These are phyloP conservation scores for Nannoperca australis DNA, from an alignment of 2,797 vertebrate species.

Conservation along the genomic window DNA sequence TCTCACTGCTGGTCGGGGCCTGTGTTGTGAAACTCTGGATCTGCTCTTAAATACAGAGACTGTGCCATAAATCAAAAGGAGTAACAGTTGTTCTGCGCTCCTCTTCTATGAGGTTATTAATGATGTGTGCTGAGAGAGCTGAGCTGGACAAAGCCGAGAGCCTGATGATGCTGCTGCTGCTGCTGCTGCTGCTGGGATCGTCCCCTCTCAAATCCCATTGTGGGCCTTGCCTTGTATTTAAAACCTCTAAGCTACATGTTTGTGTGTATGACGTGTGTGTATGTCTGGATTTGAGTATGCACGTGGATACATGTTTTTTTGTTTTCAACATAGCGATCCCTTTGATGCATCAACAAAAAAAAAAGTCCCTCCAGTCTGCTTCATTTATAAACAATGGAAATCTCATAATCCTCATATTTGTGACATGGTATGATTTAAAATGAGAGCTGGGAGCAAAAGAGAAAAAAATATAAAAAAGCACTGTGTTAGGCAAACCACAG, in stretches of 20 bases:
- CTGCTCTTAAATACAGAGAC: conserved; percentile 57
- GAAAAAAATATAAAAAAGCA: conserved; percentile 20
- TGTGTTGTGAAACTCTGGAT: conserved; percentile 49
- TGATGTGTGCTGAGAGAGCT: conserved; percentile 75
- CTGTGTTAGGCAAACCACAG: conserved; percentile 51
- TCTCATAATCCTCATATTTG: conserved; percentile 76
- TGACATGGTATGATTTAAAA: conserved; percentile 73
- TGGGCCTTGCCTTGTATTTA: conserved; percentile 55
- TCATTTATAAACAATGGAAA: conserved; percentile 76
- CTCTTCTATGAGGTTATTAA: conserved; percentile 78
- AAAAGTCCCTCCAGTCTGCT: conserved; percentile 30
- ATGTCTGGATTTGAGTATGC: not conserved
- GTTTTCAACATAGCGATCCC: conserved; percentile 42
- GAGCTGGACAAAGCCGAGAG: conserved; percentile 72
- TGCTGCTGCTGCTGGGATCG: conserved; percentile 48
- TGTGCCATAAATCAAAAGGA: conserved; percentile 77
- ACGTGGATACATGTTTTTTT: conserved; percentile 13
- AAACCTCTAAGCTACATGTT: conserved; percentile 18
- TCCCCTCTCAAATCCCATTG: conserved; percentile 56
- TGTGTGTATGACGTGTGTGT: conserved; percentile 13
- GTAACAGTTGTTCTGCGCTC: conserved; percentile 66
- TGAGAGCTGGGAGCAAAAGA: conserved; percentile 43
- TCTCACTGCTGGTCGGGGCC: conserved; percentile 40
- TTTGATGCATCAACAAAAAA: conserved; percentile 52
- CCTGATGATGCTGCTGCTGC: conserved; percentile 36